Conservation (phyloP, 35 echinoderm and acorn worm genomes). For the Lytechinus variegatus region DNA sequence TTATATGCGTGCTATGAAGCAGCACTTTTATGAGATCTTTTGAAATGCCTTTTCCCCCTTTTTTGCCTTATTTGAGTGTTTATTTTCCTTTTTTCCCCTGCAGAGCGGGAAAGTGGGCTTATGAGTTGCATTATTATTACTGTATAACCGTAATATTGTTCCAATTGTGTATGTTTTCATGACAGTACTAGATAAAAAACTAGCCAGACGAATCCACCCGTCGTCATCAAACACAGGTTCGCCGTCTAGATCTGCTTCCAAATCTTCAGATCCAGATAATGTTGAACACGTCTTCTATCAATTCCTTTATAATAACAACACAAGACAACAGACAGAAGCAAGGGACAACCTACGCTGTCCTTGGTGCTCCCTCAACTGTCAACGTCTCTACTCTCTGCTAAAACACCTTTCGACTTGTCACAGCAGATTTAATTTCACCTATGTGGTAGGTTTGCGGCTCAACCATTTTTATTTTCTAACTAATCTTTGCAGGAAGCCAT, state of each 20-base stretch:
- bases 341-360: constrained; percentile 91
- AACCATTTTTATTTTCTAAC: no score
- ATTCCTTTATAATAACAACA: constrained; percentile 97
- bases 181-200: neutral
- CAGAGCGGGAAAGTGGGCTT: no score
- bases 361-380: constrained; percentile 95
- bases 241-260: constrained; percentile 54
- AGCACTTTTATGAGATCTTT: neutral
- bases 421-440: constrained; percentile 95
- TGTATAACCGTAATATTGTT: no score
- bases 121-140: no score
- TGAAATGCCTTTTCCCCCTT: no score
- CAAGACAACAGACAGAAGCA: constrained; percentile 90
- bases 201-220: neutral
- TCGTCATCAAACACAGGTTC: neutral
- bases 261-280: constrained; percentile 52
- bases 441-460: constrained; percentile 81
- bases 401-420: constrained; percentile 94
- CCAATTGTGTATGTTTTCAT: no score
- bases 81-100: no score
- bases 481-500: no score
- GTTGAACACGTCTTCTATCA: constrained; percentile 88
- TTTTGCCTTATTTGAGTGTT: no score
- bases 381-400: constrained; percentile 84
- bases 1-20: neutral